phyloP scores from a whole-genome alignment of 2,888 invertebrate genomes.

The Archips crataeganus region DNA sequence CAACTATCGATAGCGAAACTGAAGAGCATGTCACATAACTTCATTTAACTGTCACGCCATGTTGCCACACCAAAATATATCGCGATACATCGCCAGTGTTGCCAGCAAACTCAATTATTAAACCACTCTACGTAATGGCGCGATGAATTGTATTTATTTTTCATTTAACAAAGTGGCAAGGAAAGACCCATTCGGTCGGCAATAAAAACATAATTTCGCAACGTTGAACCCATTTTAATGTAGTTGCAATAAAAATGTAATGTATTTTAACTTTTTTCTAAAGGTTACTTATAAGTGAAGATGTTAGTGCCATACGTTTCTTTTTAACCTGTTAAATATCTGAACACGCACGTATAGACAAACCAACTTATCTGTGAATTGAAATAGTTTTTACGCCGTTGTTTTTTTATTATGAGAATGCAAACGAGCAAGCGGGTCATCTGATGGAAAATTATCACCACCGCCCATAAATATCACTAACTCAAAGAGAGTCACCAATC shows the following conservation, averaged over 20 bases:
- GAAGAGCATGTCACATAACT: neutral
- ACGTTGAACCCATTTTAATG: constrained; percentile 27
- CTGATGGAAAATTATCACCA: too few relatives aligned
- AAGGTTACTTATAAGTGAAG: neutral
- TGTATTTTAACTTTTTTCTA: neutral
- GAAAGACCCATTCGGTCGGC: constrained; percentile 13
- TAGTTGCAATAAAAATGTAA: constrained; percentile 28
- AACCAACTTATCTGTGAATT: too few relatives aligned
- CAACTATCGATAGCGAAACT: too few relatives aligned
- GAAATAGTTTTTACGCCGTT: too few relatives aligned
- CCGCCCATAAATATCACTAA: too few relatives aligned
- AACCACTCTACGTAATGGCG: constrained; percentile 23
- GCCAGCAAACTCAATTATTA: constrained; percentile 33
- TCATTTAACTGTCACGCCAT: neutral
- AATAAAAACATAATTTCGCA: constrained; percentile 27
- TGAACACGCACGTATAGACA: too few relatives aligned
- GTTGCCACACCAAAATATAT: constrained; percentile 8
- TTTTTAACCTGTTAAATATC: too few relatives aligned
- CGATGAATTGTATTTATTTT: constrained; percentile 35
- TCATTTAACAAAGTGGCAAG: constrained; percentile 33
- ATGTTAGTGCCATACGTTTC: too few relatives aligned
- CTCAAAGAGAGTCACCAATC: too few relatives aligned
- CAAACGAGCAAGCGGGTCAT: too few relatives aligned
- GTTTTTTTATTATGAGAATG: too few relatives aligned
- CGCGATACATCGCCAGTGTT: neutral